phyloP scores from a whole-genome alignment of 2,113 vertebrate genomes.

The Pedetes capensis region DNA sequence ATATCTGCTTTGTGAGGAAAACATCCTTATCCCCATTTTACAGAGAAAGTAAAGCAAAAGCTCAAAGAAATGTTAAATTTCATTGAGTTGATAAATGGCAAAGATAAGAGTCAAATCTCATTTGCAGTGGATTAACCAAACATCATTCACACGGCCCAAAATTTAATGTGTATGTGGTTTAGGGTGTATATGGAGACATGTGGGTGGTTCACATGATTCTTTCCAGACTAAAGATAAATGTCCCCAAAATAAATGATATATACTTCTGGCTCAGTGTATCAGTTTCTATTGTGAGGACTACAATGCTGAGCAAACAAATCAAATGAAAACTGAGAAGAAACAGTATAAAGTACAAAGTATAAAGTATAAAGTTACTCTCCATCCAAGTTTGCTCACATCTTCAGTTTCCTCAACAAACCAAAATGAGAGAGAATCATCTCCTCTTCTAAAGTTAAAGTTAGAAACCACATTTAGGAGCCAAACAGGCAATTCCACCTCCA shows the following conservation, averaged over 20 bases:
- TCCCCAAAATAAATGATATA: background rate
- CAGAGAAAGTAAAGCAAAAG: background rate
- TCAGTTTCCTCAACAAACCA: conserved; percentile 1
- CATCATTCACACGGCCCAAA: background rate
- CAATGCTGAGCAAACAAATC: background rate
- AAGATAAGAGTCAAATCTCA: background rate
- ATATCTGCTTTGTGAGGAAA: background rate
- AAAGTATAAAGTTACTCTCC: background rate
- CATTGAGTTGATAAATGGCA: background rate
- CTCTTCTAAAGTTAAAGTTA: background rate
- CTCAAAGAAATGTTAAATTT: background rate
- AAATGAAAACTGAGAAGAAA: conserved; percentile 8
- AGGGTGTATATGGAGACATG: background rate
- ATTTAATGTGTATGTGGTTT: background rate
- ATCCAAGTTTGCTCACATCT: background rate
- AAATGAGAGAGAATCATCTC: background rate
- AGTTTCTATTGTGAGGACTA: background rate
- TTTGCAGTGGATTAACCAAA: background rate
- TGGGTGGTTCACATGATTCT: background rate
- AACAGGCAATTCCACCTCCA: background rate
- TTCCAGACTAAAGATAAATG: background rate
- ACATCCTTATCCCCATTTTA: background rate
- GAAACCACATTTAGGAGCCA: background rate
- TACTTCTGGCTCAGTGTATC: background rate
- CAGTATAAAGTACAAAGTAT: background rate